These are phyloP conservation scores for Mantis religiosa DNA, from an alignment of 2,888 invertebrate species.

Conservation along the genomic window DNA sequence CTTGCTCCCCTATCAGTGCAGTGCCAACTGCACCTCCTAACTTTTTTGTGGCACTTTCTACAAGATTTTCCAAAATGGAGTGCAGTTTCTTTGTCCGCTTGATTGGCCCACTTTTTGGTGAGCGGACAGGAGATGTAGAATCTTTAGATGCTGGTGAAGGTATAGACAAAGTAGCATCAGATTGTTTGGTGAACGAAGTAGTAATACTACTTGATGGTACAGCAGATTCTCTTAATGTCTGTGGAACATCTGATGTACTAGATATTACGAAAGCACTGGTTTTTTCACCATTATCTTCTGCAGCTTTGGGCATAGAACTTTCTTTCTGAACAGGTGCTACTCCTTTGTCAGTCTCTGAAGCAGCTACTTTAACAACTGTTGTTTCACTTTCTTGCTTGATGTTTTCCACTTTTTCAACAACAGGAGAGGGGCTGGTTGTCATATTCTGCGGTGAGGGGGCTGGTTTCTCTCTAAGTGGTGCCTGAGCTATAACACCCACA, in stretches of 20 bases:
- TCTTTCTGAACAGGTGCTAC: not conserved
- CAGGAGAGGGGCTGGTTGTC: not conserved
- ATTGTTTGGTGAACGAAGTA: not conserved
- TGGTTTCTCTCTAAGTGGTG: conserved; percentile 12
- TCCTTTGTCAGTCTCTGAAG: not conserved
- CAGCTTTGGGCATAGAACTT: not conserved
- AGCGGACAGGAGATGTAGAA: conserved; percentile 22
- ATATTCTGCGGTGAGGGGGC: not conserved
- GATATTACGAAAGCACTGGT: not conserved
- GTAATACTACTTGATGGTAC: not conserved
- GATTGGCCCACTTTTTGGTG: conserved; percentile 26
- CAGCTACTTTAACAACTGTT: not conserved
- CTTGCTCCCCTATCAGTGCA: not conserved
- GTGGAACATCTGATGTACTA: not conserved
- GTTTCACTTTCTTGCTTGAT: not conserved
- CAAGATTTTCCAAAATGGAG: conserved; percentile 46
- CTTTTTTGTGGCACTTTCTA: conserved; percentile 30
- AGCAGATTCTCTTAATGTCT: not conserved
- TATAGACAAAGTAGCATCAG: conserved; percentile 9
- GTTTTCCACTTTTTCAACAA: not conserved
- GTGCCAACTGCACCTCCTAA: not conserved
- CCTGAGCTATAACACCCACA: conserved; percentile 27
- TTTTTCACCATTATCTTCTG: not conserved
- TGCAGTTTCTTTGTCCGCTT: conserved; percentile 39
- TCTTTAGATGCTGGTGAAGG: conserved; percentile 12